Percentiles rank a stretch among this genome's conserved stretches.
phyloP scores from a whole-genome alignment of 2,888 invertebrate genomes.

The Dorcus hopei region DNA sequence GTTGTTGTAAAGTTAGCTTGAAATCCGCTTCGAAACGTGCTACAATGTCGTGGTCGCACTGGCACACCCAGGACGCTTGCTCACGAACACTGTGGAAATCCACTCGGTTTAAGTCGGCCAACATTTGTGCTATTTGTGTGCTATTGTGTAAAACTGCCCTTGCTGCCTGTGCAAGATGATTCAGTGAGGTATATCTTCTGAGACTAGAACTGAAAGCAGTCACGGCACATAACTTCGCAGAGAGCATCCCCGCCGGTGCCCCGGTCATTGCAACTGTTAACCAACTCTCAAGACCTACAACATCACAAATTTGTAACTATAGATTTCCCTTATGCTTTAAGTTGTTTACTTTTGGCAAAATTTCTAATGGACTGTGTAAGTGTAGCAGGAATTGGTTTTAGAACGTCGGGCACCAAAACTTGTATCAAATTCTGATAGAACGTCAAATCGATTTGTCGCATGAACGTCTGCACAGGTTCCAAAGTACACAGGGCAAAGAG shows the following conservation, averaged over 20 bases:
- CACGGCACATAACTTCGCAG: constrained; percentile 81
- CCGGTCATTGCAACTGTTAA: constrained; percentile 81
- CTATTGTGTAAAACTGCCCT: constrained; percentile 93
- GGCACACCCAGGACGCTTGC: constrained; percentile 96
- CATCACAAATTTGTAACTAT: background rate
- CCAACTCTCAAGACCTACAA: constrained; percentile 77
- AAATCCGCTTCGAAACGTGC: constrained; percentile 86
- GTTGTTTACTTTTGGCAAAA: constrained; percentile 75
- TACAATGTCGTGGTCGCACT: constrained; percentile 81
- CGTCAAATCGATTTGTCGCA: constrained; percentile 79
- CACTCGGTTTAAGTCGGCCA: constrained; percentile 92
- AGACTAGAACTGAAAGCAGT: constrained; percentile 92
- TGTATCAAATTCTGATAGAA: constrained; percentile 96
- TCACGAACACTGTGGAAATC: constrained; percentile 95
- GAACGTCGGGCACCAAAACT: constrained; percentile 93
- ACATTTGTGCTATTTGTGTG: constrained; percentile 94
- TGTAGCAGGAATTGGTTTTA: constrained; percentile 90
- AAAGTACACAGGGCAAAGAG: constrained; percentile 67
- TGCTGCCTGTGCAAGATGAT: constrained; percentile 92
- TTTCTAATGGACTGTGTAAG: constrained; percentile 91
- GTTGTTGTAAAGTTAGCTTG: constrained; percentile 85
- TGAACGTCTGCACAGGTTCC: constrained; percentile 73
- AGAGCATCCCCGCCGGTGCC: constrained; percentile 76
- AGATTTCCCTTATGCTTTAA: background rate
- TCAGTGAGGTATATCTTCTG: constrained; percentile 93